phyloP scores from a whole-genome alignment of 2,888 invertebrate genomes.

The Agrenia bidenticulata region DNA sequence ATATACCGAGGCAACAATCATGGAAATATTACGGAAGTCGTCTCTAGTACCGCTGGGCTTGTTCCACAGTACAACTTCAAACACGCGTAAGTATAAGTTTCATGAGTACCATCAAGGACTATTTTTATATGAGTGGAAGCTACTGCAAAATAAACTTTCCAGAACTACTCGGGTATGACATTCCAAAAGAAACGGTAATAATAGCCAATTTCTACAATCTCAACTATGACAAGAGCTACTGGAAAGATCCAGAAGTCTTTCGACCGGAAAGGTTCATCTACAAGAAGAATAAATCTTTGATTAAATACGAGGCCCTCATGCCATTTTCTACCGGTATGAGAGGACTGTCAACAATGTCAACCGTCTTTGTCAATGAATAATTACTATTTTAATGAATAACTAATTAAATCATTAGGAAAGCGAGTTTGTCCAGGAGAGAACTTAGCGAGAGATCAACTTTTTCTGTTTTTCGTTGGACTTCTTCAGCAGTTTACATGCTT shows the following conservation, averaged over 20 bases:
- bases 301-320: constrained; percentile 46
- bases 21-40: constrained; percentile 50
- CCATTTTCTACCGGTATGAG: constrained; percentile 50
- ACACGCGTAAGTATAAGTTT: constrained; percentile 39
- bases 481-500: constrained; percentile 46
- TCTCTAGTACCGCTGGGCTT: constrained; percentile 50
- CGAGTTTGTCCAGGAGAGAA: constrained; percentile 49
- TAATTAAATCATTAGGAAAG: constrained; percentile 34
- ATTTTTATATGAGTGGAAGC: too few species aligned
- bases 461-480: constrained; percentile 47
- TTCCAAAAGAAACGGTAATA: constrained; percentile 50
- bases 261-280: constrained; percentile 47
- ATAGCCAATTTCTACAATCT: constrained; percentile 49
- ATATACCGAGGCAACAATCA: constrained; percentile 51
- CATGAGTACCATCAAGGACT: too few species aligned
- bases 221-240: constrained; percentile 42
- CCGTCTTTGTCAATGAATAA: too few species aligned
- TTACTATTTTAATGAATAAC: background rate
- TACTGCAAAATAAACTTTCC: too few species aligned
- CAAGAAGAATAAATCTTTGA: constrained; percentile 22
- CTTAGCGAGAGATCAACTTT: constrained; percentile 49
- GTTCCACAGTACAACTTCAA: constrained; percentile 44
- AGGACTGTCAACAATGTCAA: too few species aligned
- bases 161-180: constrained; percentile 48
- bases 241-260: constrained; percentile 51